Conservation (phyloP, 1,140 invertebrate genomes). For the Drosophila sp. region DNA sequence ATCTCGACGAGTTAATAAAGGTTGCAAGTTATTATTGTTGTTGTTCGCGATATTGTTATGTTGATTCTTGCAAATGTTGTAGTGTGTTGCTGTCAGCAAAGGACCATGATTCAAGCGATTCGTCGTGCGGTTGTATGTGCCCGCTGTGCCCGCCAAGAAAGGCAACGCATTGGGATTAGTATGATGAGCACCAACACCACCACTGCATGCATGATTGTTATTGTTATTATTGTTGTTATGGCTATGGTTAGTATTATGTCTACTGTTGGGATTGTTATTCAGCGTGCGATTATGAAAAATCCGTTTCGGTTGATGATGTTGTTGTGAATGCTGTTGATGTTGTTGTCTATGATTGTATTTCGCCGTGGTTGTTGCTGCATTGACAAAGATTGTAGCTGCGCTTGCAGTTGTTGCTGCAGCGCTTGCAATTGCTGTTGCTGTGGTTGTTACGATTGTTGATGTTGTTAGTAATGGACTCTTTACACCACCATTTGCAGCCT, state of each 20-base stretch:
- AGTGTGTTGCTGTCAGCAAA: constrained; percentile 70
- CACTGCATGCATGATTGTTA: constrained; percentile 63
- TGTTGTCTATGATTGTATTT: constrained; percentile 47
- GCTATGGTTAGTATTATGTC: constrained; percentile 74
- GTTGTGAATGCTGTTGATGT: constrained; percentile 42
- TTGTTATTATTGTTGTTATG: constrained; percentile 23
- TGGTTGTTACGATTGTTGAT: constrained; percentile 11
- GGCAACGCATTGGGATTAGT: constrained; percentile 61
- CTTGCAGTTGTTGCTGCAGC: constrained; percentile 40
- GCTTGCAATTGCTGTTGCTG: constrained; percentile 27
- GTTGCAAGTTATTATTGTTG: constrained; percentile 39
- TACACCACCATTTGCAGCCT: constrained; percentile 71
- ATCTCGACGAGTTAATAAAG: constrained; percentile 47
- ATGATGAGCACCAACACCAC: constrained; percentile 45
- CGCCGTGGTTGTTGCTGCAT: constrained; percentile 8
- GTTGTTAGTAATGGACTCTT: constrained; percentile 57
- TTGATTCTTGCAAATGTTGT: constrained; percentile 77
- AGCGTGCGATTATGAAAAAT: constrained; percentile 73
- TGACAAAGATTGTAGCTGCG: constrained; percentile 22
- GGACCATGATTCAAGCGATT: constrained; percentile 78
- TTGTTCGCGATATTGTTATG: constrained; percentile 55
- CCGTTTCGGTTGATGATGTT: constrained; percentile 56
- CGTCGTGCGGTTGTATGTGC: constrained; percentile 74
- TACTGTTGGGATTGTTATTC: constrained; percentile 78
- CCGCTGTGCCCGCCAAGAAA: constrained; percentile 69